Evolutionary conservation across 2,888 invertebrate genomes (phyloP).

Genomic region (Calliphora vomitoria): DNA sequence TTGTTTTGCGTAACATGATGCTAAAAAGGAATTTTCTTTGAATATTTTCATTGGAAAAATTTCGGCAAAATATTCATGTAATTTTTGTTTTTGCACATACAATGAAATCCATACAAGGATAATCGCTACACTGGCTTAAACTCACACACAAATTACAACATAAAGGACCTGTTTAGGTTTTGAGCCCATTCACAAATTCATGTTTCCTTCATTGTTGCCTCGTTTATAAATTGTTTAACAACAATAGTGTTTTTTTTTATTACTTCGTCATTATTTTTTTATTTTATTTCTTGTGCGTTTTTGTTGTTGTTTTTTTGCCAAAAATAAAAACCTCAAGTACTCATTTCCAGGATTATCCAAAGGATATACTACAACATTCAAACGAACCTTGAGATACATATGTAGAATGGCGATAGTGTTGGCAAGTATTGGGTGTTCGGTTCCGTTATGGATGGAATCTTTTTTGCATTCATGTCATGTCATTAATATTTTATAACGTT

Average conservation of each 20-base stretch:
- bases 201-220: constrained; percentile 50
- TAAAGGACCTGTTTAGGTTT: constrained; percentile 67
- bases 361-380: constrained; percentile 56
- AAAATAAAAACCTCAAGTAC: constrained; percentile 68
- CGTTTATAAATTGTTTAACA: constrained; percentile 62
- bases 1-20: constrained; percentile 72
- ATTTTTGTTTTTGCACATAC: constrained; percentile 59
- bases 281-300: constrained; percentile 9
- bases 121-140: constrained; percentile 45
- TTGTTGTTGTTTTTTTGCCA: constrained; percentile 31
- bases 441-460: constrained; percentile 42
- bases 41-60: constrained; percentile 54
- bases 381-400: constrained; percentile 20
- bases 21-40: constrained; percentile 47
- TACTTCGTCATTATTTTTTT: constrained; percentile 42
- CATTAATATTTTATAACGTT: constrained; percentile 63
- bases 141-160: constrained; percentile 27
- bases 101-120: constrained; percentile 42
- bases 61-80: constrained; percentile 50
- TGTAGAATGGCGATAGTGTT: constrained; percentile 12
- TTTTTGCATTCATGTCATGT: constrained; percentile 57
- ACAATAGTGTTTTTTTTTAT: constrained; percentile 61
- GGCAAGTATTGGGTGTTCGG: constrained; percentile 52
- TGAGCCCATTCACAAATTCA: constrained; percentile 64
- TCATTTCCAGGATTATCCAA: constrained; percentile 69